Evolutionary conservation across 2,797 vertebrate species (phyloP).

Genomic region (Pogoniulus pusillus): DNA sequence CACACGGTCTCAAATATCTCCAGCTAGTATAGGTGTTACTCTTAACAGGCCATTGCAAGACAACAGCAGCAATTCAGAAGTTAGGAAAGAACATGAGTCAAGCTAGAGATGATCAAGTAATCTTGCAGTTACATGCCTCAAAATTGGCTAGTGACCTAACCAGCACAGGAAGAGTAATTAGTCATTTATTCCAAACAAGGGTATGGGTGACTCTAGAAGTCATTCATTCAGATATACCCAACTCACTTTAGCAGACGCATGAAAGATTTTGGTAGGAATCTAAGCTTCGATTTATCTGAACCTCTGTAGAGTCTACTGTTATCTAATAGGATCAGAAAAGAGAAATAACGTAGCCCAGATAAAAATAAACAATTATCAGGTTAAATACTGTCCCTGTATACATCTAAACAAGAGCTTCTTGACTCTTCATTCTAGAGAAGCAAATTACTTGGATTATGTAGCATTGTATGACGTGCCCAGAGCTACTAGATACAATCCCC

Average conservation of each 20-base stretch:
- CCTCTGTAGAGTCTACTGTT: background rate
- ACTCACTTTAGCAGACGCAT: background rate
- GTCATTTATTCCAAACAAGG: background rate
- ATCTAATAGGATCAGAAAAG: background rate
- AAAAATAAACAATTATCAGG: background rate
- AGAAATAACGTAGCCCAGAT: background rate
- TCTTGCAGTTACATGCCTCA: background rate
- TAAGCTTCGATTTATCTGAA: background rate
- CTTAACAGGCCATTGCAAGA: background rate
- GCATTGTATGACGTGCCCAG: background rate
- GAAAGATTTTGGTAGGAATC: background rate
- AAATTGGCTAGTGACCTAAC: background rate
- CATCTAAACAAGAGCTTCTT: background rate
- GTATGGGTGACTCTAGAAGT: background rate
- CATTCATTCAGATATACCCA: background rate
- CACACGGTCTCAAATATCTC: background rate
- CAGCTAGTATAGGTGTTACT: background rate
- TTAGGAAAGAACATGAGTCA: background rate
- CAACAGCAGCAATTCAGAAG: background rate
- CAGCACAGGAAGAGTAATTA: background rate
- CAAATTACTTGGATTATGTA: background rate
- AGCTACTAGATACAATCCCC: background rate
- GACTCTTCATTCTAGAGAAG: background rate
- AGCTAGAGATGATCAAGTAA: background rate
- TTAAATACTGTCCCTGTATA: background rate